Percentiles rank a stretch among this genome's conserved stretches.
Evolutionary conservation across 1,140 invertebrate genomes (phyloP).

Genomic region (Drosophila saltans): DNA sequence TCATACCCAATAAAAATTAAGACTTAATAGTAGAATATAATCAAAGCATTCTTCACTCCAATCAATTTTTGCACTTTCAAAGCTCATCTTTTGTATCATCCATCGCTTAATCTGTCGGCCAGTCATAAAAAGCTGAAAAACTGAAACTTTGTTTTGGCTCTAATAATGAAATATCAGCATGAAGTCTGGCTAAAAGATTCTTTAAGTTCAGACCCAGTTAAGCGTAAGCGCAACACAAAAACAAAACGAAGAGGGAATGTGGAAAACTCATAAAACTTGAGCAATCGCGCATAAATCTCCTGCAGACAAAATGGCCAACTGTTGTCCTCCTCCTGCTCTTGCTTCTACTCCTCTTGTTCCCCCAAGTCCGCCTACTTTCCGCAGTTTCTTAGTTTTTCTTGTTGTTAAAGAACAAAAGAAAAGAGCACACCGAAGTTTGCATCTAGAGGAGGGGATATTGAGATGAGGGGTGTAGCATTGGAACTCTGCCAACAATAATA

Average conservation of each 20-base stretch:
- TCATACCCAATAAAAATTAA: conserved; percentile 27
- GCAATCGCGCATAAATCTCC: conserved; percentile 61
- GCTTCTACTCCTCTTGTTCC: background rate
- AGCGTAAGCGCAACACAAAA: conserved; percentile 6
- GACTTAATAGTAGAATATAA: conserved; percentile 1
- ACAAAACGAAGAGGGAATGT: conserved; percentile 7
- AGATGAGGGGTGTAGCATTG: background rate
- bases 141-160: conserved; percentile 18
- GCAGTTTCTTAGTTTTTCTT: background rate
- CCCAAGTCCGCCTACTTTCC: background rate
- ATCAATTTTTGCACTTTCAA: background rate
- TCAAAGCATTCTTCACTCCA: background rate
- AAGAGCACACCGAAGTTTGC: background rate
- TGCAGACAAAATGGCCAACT: conserved; percentile 61
- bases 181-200: conserved; percentile 10
- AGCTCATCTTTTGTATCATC: background rate
- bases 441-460: background rate
- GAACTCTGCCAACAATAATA: conserved; percentile 1
- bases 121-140: conserved; percentile 37
- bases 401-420: background rate
- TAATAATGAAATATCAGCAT: conserved; percentile 22
- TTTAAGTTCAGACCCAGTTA: conserved; percentile 22
- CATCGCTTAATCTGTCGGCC: background rate
- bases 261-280: conserved; percentile 52
- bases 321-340: conserved; percentile 11